These are phyloP conservation scores for Calycopis cecrops DNA, from an alignment of 1,140 invertebrate genomes.

Conservation along the genomic window DNA sequence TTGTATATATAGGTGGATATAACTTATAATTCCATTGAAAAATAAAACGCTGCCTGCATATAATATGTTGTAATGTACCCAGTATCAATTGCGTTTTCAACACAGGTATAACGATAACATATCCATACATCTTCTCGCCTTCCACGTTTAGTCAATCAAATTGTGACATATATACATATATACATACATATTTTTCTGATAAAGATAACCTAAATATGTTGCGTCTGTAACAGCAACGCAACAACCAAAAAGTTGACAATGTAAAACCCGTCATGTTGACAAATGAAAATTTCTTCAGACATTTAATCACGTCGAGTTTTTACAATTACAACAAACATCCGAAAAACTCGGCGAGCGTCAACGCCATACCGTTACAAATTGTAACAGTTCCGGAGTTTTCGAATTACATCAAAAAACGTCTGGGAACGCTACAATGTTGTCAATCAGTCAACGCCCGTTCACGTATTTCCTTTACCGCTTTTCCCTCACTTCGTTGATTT, in stretches of 20 bases:
- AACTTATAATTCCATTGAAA: no score
- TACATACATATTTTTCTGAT: no score
- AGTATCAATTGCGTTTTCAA: no score
- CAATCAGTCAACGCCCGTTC: constrained; percentile 55
- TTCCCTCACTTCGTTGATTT: constrained; percentile 47
- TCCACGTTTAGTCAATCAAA: no score
- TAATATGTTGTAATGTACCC: no score
- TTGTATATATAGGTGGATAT: no score
- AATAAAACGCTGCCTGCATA: no score
- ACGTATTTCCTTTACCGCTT: constrained; percentile 41
- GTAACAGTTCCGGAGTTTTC: constrained; percentile 38
- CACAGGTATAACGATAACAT: no score
- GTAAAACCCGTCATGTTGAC: not conserved
- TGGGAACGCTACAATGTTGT: constrained; percentile 49
- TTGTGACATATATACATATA: no score
- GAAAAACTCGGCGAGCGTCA: not conserved
- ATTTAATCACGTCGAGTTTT: not conserved
- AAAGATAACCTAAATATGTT: no score
- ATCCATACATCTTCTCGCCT: no score
- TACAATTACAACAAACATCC: not conserved
- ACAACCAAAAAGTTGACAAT: not conserved
- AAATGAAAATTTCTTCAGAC: not conserved
- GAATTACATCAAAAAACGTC: constrained; percentile 32
- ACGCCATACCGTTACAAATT: constrained; percentile 28
- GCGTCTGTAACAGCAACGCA: no score